Evolutionary conservation across 2,888 invertebrate genomes (phyloP).

Genomic region (Epirrita christyi): DNA sequence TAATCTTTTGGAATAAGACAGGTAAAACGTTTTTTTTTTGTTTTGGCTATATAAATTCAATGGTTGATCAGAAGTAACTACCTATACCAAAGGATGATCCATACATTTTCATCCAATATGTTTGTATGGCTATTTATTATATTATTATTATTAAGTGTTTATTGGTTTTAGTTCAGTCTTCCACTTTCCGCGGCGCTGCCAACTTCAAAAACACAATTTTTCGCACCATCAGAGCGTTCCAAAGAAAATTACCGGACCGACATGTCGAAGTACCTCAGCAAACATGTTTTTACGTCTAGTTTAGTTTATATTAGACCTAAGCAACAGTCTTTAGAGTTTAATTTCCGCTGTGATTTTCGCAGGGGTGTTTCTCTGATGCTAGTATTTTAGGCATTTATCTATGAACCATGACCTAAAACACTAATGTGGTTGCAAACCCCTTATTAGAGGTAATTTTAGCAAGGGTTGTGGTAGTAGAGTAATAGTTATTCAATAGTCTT

Average conservation of each 20-base stretch:
- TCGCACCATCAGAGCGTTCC: constrained; percentile 75
- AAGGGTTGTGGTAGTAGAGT: constrained; percentile 41
- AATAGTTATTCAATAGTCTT: constrained; percentile 31
- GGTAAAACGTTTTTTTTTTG: too few relatives aligned
- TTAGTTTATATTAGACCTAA: constrained; percentile 31
- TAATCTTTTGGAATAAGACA: too few relatives aligned
- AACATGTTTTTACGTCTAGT: constrained; percentile 45
- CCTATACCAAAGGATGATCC: too few relatives aligned
- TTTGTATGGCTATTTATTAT: too few relatives aligned
- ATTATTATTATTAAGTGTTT: neutral
- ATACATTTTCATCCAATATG: too few relatives aligned
- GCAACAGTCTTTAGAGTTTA: constrained; percentile 37
- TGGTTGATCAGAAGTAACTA: too few relatives aligned
- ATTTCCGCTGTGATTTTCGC: constrained; percentile 41
- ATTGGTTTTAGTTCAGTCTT: constrained; percentile 33
- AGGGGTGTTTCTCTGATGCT: constrained; percentile 40
- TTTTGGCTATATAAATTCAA: too few relatives aligned
- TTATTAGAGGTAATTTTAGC: constrained; percentile 63
- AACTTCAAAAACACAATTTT: constrained; percentile 78
- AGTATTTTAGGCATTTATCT: constrained; percentile 63
- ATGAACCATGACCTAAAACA: constrained; percentile 65
- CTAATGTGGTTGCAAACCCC: constrained; percentile 60
- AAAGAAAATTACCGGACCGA: constrained; percentile 75
- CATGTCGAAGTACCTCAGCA: constrained; percentile 62
- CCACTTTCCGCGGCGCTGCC: constrained; percentile 47